Percentiles rank a stretch among this genome's conserved stretches.
phyloP scores from a whole-genome alignment of 2,113 vertebrate genomes.

The Apteryx mantelli region DNA sequence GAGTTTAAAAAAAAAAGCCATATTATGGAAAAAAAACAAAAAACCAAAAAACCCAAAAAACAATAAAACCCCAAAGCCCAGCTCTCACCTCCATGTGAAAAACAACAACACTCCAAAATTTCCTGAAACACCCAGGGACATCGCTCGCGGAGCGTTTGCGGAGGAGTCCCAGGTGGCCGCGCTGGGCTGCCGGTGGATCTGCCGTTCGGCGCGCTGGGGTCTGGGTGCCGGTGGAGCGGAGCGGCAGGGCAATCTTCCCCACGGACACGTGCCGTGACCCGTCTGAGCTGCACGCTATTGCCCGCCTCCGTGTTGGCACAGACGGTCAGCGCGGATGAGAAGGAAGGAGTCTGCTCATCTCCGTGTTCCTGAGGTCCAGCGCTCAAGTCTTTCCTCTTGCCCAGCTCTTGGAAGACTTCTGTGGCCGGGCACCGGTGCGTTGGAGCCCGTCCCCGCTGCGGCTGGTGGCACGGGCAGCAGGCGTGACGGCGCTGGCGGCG shows the following conservation, averaged over 20 bases:
- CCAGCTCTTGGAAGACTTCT: neutral
- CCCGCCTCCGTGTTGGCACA: neutral
- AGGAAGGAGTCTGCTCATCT: neutral
- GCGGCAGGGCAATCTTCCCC: neutral
- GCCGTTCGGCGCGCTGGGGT: too few relatives aligned
- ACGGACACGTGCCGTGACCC: too few relatives aligned
- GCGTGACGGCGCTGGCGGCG: neutral
- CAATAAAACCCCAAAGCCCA: neutral
- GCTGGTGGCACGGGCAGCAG: neutral
- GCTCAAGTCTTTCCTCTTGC: neutral
- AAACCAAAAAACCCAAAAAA: too few relatives aligned
- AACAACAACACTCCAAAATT: neutral
- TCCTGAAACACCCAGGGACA: rapidly evolving
- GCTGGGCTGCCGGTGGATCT: neutral
- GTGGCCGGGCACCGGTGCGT: too few relatives aligned
- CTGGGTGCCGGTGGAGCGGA: neutral
- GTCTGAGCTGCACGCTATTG: too few relatives aligned
- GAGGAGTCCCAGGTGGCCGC: neutral
- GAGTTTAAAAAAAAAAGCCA: neutral
- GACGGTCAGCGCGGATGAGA: neutral
- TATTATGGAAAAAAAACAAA: neutral
- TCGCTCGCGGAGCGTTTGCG: neutral
- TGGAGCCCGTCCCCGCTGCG: neutral
- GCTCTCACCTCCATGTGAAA: neutral
- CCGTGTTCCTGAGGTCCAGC: neutral